Evolutionary conservation across 2,888 invertebrate species (phyloP), one percentile per base, ranked within the genome.

Genomic region (Suillia variegata): DNA sequence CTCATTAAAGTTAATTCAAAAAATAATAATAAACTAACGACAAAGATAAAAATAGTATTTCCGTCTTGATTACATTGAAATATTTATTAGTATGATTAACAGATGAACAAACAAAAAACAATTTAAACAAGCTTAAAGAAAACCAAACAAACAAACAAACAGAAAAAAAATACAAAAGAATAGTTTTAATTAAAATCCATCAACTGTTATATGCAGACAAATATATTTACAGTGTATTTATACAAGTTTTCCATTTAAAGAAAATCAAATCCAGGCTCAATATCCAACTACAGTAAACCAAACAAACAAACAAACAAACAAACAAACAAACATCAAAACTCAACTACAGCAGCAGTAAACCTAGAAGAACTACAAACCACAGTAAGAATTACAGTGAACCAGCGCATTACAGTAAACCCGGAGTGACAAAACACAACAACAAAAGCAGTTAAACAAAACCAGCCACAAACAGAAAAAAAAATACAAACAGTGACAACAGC

Each of bases 161-260:
- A 24, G 42, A 52, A 54, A 20, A 18, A 54, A 22, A 53, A 51
- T 24, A 26, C 50, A 51, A 47, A n/a, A n/a, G n/a, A n/a, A n/a
- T n/a, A n/a, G 10, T 55, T 18, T 4, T 21, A 50, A 12, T 31
- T 48, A 50, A 49, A 33, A 49, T 47, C 24, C 31, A 42, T 48
- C 33, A 22, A 51, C 42, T 57, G 52, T 33, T 38, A 47, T n/a
- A n/a, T n/a, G n/a, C n/a, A n/a, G n/a, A n/a, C n/a, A 59, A 61
- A 51, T 15, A 21, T 53, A 38, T 22, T 38, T 15, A 10, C 22
- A 26, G 22, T 62, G 61, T 51, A 62, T 66, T 64, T 59, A 62
- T 68, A 67, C 49, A 67, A 68, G 67, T 68, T 68, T 68, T 68
- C 65, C 68, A 68, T 67, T 68, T 67, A 63, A 68, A 65, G 61